Percentiles rank a stretch among this genome's conserved stretches.
phyloP scores from a whole-genome alignment of 1,140 invertebrate species.

The Dolichoris vasculosae region DNA sequence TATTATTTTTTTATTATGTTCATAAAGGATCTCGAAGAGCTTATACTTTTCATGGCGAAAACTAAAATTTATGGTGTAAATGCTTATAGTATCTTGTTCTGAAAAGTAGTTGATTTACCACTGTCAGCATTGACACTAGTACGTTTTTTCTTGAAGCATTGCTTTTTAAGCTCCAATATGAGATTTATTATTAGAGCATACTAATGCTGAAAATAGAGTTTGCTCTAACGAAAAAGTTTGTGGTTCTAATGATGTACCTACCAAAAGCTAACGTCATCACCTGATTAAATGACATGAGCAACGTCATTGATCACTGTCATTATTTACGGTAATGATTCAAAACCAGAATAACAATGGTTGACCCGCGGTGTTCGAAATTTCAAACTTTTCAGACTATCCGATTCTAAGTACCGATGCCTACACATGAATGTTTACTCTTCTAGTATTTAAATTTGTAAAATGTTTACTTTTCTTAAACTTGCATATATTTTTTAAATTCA shows the following conservation, averaged over 20 bases:
- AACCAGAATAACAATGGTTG: neutral
- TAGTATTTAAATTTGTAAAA: neutral
- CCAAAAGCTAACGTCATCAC: conserved; percentile 7
- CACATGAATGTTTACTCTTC: neutral
- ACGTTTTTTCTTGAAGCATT: too few species aligned
- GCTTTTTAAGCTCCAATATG: conserved; percentile 25
- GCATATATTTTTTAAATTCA: neutral
- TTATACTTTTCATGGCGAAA: too few species aligned
- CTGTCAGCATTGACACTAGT: too few species aligned
- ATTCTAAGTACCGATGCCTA: neutral
- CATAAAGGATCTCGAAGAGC: too few species aligned
- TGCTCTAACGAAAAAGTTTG: neutral
- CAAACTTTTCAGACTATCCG: neutral
- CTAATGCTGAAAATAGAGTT: neutral
- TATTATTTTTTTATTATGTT: too few species aligned
- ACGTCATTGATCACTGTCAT: conserved; percentile 60
- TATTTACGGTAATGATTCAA: conserved; percentile 68
- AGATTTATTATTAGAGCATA: conserved; percentile 37
- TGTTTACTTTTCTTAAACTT: neutral
- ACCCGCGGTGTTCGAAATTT: neutral
- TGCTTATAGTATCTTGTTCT: too few species aligned
- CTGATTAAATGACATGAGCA: conserved; percentile 65
- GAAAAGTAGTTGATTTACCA: too few species aligned
- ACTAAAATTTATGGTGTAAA: too few species aligned
- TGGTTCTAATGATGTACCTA: neutral